These are phyloP conservation scores for Neoascia interrupta DNA, from an alignment of 2,888 invertebrate species.

Conservation along the genomic window DNA sequence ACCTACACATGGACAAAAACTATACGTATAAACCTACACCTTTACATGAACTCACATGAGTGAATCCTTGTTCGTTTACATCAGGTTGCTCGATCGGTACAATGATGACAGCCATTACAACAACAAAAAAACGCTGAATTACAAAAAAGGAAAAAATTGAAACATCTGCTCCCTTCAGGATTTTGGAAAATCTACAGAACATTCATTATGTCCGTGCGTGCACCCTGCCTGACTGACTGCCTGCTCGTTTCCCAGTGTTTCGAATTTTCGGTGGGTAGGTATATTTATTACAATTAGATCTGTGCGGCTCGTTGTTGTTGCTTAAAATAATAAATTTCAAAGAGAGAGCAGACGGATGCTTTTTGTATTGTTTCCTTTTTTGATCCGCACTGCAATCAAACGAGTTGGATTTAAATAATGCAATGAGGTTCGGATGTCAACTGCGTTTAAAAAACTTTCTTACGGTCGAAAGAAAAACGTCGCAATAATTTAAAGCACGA, in stretches of 20 bases:
- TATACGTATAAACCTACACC: too few species aligned
- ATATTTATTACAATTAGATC: constrained; percentile 66
- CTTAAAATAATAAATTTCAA: constrained; percentile 60
- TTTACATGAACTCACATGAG: background rate
- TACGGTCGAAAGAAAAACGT: too few species aligned
- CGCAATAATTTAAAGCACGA: too few species aligned
- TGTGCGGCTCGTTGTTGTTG: constrained; percentile 47
- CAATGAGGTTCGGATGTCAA: background rate
- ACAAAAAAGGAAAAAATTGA: constrained; percentile 72
- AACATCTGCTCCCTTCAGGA: constrained; percentile 79
- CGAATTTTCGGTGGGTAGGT: constrained; percentile 62
- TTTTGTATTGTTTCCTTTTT: constrained; percentile 16
- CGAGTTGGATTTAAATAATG: constrained; percentile 58
- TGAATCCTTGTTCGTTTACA: constrained; percentile 35
- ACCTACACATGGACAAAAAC: too few species aligned
- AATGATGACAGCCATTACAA: constrained; percentile 65
- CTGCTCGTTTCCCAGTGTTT: constrained; percentile 50
- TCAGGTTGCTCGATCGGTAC: constrained; percentile 64
- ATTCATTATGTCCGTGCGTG: constrained; percentile 54
- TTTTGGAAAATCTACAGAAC: constrained; percentile 79
- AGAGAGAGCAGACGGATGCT: constrained; percentile 51
- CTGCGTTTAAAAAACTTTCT: too few species aligned
- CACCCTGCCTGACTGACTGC: constrained; percentile 33
- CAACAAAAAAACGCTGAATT: constrained; percentile 50
- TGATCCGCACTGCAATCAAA: constrained; percentile 54